phyloP scores from a whole-genome alignment of 2,888 invertebrate genomes.

The Netelia inedita region DNA sequence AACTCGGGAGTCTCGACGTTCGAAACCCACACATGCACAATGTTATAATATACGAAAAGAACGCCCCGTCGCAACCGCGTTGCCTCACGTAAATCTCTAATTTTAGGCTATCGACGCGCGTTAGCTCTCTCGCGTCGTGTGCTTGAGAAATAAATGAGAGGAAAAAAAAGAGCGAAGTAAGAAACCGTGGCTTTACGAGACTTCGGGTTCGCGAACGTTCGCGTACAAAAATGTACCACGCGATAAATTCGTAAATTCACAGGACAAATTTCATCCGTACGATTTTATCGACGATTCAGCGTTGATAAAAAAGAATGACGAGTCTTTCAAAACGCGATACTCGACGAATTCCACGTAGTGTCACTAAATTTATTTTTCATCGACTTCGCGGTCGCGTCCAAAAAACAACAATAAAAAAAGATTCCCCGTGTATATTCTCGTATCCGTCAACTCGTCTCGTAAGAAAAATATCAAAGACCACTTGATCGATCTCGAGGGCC shows the following conservation, averaged over 20 bases:
- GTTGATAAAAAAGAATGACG: not conserved
- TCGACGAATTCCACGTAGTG: not conserved
- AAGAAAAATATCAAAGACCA: conserved; percentile 31
- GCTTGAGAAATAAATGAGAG: conserved; percentile 14
- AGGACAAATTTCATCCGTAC: not conserved
- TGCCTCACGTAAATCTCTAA: conserved; percentile 74
- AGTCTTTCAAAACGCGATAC: not conserved
- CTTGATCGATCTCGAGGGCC: conserved; percentile 43
- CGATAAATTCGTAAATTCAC: not conserved
- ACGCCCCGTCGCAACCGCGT: conserved; percentile 45
- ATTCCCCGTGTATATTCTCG: conserved; percentile 5
- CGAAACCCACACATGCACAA: not conserved
- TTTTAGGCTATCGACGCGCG: conserved; percentile 66
- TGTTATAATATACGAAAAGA: conserved; percentile 44
- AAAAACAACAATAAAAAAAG: conserved; percentile 32
- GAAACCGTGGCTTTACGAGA: conserved; percentile 19
- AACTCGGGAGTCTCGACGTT: not conserved
- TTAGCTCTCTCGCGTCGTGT: not conserved
- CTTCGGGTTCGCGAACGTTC: conserved; percentile 9
- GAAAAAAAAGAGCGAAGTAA: conserved; percentile 26
- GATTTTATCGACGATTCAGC: not conserved
- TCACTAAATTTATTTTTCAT: conserved; percentile 21
- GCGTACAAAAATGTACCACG: not conserved
- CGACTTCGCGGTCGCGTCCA: conserved; percentile 11
- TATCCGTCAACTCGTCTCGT: conserved; percentile 51